Percentiles rank a stretch among this genome's conserved stretches.
These are phyloP conservation scores for Eutolmus rufibarbis DNA, from an alignment of 2,888 invertebrate species.

Conservation along the genomic window DNA sequence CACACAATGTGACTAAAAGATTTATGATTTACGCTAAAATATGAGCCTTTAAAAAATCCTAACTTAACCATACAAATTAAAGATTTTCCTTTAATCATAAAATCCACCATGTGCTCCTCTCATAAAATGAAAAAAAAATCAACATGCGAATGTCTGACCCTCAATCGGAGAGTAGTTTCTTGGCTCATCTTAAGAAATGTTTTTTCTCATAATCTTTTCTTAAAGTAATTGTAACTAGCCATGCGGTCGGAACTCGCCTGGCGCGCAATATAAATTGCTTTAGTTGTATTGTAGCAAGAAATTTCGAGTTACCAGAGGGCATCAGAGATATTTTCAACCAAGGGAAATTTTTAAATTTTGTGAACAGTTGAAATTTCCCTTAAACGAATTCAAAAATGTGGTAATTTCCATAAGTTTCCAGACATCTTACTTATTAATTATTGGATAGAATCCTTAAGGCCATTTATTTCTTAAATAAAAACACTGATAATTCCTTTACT, in stretches of 20 bases:
- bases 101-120: not conserved
- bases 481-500: not conserved
- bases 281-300: not conserved
- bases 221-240: not conserved
- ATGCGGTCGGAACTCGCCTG: not conserved
- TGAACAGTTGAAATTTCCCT: not conserved
- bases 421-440: too few species aligned
- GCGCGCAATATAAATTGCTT: too few species aligned
- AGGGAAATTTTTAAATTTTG: not conserved
- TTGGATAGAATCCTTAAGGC: too few species aligned
- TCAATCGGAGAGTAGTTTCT: too few species aligned
- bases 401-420: not conserved
- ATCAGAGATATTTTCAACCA: not conserved
- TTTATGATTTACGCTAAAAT: not conserved
- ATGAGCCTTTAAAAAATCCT: not conserved
- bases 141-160: not conserved
- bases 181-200: too few species aligned
- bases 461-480: not conserved
- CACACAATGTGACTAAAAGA: not conserved
- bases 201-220: not conserved
- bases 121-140: not conserved
- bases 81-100: not conserved
- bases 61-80: not conserved
- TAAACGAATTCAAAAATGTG: not conserved
- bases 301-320: not conserved